Conservation (phyloP, 2,888 invertebrate species). For the Cryptocephalus primarius region DNA sequence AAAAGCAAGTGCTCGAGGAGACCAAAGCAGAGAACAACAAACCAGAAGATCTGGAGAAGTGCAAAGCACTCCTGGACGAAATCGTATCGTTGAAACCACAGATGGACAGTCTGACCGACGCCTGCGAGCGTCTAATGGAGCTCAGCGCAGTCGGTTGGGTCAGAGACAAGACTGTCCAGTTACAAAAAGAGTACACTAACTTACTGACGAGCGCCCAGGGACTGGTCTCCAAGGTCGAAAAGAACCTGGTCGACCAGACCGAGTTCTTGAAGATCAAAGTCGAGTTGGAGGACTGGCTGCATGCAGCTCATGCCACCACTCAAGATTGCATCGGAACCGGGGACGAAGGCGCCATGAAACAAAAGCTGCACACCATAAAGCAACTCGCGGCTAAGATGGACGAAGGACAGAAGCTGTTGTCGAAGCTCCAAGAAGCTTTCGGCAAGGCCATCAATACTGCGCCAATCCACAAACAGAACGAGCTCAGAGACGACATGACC, state of each 20-base stretch:
- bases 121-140: slow-evolving; percentile 79
- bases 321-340: slow-evolving; percentile 75
- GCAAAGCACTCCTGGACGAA: slow-evolving; percentile 63
- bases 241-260: slow-evolving; percentile 82
- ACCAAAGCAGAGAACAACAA: slow-evolving; percentile 58
- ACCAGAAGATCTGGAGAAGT: slow-evolving; percentile 65
- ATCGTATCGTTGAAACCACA: slow-evolving; percentile 64
- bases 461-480: slow-evolving; percentile 69
- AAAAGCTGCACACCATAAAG: slow-evolving; percentile 71
- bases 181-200: slow-evolving; percentile 73
- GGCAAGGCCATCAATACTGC: slow-evolving; percentile 74
- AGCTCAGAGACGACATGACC: slow-evolving; percentile 64
- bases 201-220: slow-evolving; percentile 69
- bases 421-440: slow-evolving; percentile 74
- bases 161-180: slow-evolving; percentile 73
- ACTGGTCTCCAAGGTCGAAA: slow-evolving; percentile 76
- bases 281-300: slow-evolving; percentile 75
- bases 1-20: slow-evolving; percentile 52
- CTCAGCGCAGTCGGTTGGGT: slow-evolving; percentile 76
- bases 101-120: slow-evolving; percentile 75
- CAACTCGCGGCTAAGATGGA: slow-evolving; percentile 57
- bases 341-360: slow-evolving; percentile 62
- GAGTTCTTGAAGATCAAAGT: slow-evolving; percentile 81
- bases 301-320: slow-evolving; percentile 68
- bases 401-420: slow-evolving; percentile 75